Conservation (phyloP, 2,797 vertebrate species). For the Chelonia mydas region DNA sequence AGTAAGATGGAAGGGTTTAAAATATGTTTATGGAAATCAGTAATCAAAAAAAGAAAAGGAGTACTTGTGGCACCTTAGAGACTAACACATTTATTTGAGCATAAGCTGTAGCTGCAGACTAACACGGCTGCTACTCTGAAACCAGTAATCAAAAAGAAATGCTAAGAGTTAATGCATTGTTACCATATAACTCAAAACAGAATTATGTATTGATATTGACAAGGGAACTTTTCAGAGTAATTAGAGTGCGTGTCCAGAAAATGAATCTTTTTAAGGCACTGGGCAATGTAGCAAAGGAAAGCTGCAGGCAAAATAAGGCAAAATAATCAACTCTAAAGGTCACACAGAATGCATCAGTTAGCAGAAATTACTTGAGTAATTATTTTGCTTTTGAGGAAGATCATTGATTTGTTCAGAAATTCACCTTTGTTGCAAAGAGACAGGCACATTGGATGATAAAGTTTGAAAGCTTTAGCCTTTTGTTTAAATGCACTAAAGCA, state of each 20-base stretch:
- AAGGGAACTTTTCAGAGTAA: too few species aligned
- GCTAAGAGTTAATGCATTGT: background rate
- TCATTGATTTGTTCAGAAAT: background rate
- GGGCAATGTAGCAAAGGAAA: background rate
- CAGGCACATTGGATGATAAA: background rate
- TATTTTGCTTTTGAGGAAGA: background rate
- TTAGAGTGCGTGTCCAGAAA: background rate
- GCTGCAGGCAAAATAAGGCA: background rate
- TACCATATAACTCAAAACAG: background rate
- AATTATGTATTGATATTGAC: background rate
- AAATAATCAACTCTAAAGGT: background rate
- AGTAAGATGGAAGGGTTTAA: background rate
- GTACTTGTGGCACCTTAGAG: too few species aligned
- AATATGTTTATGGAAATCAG: background rate
- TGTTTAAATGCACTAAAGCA: background rate
- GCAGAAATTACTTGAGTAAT: background rate
- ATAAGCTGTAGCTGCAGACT: too few species aligned
- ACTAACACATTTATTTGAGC: too few species aligned
- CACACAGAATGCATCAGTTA: background rate
- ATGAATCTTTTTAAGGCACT: background rate
- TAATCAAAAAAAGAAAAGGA: background rate
- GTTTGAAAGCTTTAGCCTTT: background rate
- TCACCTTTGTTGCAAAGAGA: background rate
- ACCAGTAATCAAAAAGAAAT: background rate
- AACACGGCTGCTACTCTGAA: background rate